phyloP scores from a whole-genome alignment of 2,113 vertebrate genomes.

The Hiodon tergisus region DNA sequence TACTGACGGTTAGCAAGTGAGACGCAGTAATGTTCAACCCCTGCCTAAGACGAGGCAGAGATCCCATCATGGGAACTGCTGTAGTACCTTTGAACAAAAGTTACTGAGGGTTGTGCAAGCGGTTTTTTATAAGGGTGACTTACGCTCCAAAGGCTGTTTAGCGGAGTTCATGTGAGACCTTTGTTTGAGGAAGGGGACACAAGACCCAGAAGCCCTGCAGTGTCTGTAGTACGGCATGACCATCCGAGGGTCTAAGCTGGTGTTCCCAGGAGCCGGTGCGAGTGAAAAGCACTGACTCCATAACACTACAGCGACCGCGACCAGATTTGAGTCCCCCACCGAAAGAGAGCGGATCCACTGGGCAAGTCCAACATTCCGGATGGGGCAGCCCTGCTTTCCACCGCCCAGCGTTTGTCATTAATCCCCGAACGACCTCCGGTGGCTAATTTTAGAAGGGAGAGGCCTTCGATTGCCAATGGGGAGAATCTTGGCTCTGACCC shows the following conservation, averaged over 20 bases:
- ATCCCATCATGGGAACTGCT: no score
- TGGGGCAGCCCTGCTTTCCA: constrained; percentile 4
- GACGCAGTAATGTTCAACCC: not conserved
- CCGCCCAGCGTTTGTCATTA: constrained; percentile 3
- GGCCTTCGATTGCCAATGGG: not conserved
- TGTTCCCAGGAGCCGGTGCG: no score
- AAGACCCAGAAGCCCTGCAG: not conserved
- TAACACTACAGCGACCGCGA: not conserved
- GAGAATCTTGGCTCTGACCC: not conserved
- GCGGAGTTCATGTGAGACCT: no score
- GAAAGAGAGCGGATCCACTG: not conserved
- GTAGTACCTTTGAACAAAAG: no score
- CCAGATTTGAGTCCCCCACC: not conserved
- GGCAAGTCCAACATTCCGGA: constrained; percentile 13
- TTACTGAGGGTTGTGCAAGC: no score
- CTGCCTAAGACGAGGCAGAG: not conserved
- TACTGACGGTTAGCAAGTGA: not conserved
- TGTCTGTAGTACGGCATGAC: not conserved
- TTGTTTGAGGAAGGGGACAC: no score
- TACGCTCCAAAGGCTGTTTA: no score
- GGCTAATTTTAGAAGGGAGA: constrained; percentile 21
- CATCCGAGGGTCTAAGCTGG: no score
- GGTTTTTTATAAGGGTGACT: no score
- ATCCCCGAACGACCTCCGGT: not conserved
- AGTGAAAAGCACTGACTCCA: no score